phyloP scores from a whole-genome alignment of 92 coral and sea anemone genomes.

The Parazoanthus atlanticus region DNA sequence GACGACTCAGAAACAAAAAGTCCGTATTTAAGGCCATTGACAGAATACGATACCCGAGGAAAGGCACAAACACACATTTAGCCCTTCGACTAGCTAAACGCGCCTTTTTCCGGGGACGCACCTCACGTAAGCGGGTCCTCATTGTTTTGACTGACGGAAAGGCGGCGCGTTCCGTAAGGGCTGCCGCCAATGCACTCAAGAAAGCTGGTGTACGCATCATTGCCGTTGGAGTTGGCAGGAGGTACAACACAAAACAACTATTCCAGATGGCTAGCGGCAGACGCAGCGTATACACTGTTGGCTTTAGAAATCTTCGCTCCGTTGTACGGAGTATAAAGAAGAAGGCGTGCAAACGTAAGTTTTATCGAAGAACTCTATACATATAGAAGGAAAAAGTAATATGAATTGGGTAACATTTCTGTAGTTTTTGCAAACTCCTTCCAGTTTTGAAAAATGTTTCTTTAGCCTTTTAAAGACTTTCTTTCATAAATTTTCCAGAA shows the following conservation, averaged over 20 bases:
- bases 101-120: constrained; percentile 37
- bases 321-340: constrained; percentile 31
- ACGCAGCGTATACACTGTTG: constrained; percentile 23
- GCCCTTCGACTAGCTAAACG: constrained; percentile 34
- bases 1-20: not conserved
- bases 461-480: too few relatives aligned
- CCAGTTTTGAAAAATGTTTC: too few relatives aligned
- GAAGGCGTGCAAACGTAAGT: constrained; percentile 47
- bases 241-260: constrained; percentile 7
- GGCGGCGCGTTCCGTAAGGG: not conserved
- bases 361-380: not conserved
- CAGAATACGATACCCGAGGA: constrained; percentile 45
- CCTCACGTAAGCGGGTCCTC: constrained; percentile 32
- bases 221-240: constrained; percentile 23
- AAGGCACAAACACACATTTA: constrained; percentile 32
- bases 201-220: not conserved
- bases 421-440: too few relatives aligned
- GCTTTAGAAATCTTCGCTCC: constrained; percentile 24
- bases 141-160: constrained; percentile 19
- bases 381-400: not conserved
- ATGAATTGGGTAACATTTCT: too few relatives aligned
- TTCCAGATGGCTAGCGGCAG: constrained; percentile 38
- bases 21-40: not conserved
- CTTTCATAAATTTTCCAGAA: too few relatives aligned
- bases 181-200: not conserved